These are phyloP conservation scores for Ciconia stormi DNA, from an alignment of 2,113 vertebrate genomes.

Conservation along the genomic window DNA sequence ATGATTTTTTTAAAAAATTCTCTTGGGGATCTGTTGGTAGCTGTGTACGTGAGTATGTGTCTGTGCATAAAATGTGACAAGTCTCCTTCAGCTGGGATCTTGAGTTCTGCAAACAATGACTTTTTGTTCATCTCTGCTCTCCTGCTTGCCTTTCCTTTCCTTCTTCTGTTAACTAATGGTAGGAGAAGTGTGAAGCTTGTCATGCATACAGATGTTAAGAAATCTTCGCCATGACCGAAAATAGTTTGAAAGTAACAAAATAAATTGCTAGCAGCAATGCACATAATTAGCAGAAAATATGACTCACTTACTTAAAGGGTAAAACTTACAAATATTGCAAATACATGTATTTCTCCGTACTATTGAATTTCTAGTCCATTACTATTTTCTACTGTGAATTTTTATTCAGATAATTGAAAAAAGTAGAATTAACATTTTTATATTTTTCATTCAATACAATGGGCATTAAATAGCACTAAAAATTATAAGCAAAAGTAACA, in stretches of 20 bases:
- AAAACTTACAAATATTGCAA: not conserved
- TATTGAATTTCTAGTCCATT: not conserved
- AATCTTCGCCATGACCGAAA: not conserved
- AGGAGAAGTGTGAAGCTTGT: not conserved
- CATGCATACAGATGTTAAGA: not conserved
- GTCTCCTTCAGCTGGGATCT: not conserved
- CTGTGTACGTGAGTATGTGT: fast-evolving
- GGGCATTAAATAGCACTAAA: not conserved
- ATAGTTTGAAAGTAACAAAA: constrained; percentile 2
- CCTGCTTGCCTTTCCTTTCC: not conserved
- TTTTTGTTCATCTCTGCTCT: not conserved
- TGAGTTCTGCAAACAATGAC: not conserved
- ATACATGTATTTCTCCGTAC: not conserved
- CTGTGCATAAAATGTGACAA: not conserved
- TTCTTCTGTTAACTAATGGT: not conserved
- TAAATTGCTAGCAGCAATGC: not conserved
- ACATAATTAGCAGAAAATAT: constrained; percentile 11
- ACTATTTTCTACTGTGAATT: not conserved
- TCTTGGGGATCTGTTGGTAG: not conserved
- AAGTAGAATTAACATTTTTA: not conserved
- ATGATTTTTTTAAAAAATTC: not conserved
- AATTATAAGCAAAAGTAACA: not conserved
- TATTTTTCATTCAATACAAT: not conserved
- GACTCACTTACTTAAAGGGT: not conserved
- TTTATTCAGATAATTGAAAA: not conserved